Conservation (phyloP, 2,113 vertebrate species). For the Pimephales promelas region DNA sequence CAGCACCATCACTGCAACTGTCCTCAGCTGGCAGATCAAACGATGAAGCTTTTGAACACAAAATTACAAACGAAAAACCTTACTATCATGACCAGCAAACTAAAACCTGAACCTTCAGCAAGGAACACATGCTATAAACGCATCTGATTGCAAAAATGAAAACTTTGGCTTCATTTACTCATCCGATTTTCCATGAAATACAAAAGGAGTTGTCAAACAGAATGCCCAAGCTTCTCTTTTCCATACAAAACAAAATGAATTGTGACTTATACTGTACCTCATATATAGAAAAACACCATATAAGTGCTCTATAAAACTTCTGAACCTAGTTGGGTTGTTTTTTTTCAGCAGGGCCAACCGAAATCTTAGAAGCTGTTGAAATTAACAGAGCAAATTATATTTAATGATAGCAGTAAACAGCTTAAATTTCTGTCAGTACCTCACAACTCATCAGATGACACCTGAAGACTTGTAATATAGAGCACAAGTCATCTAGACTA, state of each 20-base stretch:
- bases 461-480: not conserved
- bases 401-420: not conserved
- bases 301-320: not conserved
- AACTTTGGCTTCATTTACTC: slow-evolving; percentile 4
- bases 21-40: slow-evolving; percentile 3
- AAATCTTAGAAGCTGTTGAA: not conserved
- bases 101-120: not conserved
- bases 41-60: not conserved
- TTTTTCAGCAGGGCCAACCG: not conserved
- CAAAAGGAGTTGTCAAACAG: not conserved
- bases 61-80: not conserved
- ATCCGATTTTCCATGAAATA: slow-evolving; percentile 4
- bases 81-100: not conserved
- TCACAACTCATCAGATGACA: not conserved
- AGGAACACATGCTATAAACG: not conserved
- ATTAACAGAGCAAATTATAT: not conserved
- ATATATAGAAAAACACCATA: not conserved
- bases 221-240: not conserved
- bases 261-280: not conserved
- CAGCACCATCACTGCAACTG: slow-evolving; percentile 36
- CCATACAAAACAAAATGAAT: not conserved
- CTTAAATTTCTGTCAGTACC: not conserved
- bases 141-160: not conserved
- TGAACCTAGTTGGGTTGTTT: not conserved
- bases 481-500: not conserved